Conservation (phyloP, 2,797 vertebrate species). For the Enteromius treurensis region DNA sequence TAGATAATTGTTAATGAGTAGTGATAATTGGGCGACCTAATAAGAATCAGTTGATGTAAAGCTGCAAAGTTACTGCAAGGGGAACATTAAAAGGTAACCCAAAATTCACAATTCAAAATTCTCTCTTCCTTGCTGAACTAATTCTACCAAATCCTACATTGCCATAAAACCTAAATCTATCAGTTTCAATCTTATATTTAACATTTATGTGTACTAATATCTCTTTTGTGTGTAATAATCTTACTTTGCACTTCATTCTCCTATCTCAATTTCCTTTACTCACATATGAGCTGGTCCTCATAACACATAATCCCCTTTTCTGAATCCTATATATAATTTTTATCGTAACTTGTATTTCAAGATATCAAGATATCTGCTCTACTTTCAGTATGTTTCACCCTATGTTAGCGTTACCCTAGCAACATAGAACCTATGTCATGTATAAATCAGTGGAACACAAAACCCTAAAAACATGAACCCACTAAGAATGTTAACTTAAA, state of each 20-base stretch:
- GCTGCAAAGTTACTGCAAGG: neutral
- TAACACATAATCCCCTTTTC: neutral
- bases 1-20: neutral
- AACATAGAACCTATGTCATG: neutral
- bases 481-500: neutral
- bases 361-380: neutral
- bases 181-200: neutral
- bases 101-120: neutral
- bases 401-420: neutral
- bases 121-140: neutral
- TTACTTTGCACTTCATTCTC: neutral
- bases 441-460: neutral
- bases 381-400: neutral
- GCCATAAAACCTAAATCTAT: neutral
- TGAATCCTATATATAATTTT: neutral
- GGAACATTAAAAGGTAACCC: neutral
- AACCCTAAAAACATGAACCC: neutral
- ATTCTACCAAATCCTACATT: neutral
- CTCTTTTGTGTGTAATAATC: neutral
- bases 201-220: neutral
- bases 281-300: neutral
- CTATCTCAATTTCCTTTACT: neutral
- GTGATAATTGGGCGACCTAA: neutral
- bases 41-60: neutral
- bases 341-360: neutral